Percentiles rank a stretch among this genome's conserved stretches.
Evolutionary conservation across 2,888 invertebrate genomes (phyloP).

Genomic region (Calameuta pallipes): DNA sequence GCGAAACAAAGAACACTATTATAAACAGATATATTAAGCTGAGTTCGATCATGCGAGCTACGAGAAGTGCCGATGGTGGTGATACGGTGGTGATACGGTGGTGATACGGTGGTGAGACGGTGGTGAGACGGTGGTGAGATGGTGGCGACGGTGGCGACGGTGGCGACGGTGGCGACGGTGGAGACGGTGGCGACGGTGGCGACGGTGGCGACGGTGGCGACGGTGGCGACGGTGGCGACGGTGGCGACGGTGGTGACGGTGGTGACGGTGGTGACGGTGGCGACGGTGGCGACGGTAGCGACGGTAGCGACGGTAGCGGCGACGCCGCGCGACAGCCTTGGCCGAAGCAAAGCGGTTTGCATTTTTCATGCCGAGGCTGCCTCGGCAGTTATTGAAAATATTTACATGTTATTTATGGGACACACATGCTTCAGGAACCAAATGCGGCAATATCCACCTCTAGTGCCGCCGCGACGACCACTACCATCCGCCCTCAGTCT

Average conservation of each 20-base stretch:
- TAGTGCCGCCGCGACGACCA: constrained; percentile 19
- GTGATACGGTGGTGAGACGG: constrained; percentile 11
- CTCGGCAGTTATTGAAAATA: constrained; percentile 63
- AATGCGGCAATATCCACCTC: constrained; percentile 46
- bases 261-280: too few relatives aligned
- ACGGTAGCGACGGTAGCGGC: too few relatives aligned
- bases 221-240: constrained; percentile 26
- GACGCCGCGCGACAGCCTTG: constrained; percentile 14
- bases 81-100: constrained; percentile 19
- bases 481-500: constrained; percentile 10
- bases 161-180: too few relatives aligned
- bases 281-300: constrained; percentile 6
- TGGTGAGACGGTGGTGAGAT: too few relatives aligned
- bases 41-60: constrained; percentile 38
- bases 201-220: constrained; percentile 30
- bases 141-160: constrained; percentile 2
- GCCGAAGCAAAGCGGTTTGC: constrained; percentile 57
- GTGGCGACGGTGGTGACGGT: too few relatives aligned
- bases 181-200: too few relatives aligned
- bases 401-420: constrained; percentile 64
- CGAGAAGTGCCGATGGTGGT: constrained; percentile 12
- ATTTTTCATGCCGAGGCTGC: constrained; percentile 58
- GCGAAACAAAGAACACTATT: constrained; percentile 52
- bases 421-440: constrained; percentile 57
- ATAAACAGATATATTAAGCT: constrained; percentile 56